Evolutionary conservation across 1,140 invertebrate species (phyloP).

Genomic region (Platorchestia sp.): DNA sequence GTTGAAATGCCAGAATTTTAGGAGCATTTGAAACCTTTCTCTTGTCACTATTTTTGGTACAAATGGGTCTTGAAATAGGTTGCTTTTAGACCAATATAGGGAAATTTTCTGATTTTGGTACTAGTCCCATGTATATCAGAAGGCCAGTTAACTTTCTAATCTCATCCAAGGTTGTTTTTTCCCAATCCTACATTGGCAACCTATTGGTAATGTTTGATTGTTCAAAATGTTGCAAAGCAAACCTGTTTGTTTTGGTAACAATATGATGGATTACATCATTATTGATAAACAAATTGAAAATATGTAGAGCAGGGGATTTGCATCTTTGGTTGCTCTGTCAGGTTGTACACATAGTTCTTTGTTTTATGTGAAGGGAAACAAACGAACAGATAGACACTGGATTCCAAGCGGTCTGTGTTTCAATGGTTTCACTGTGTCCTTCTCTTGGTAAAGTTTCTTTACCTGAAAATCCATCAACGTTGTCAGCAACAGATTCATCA

Average conservation of each 20-base stretch:
- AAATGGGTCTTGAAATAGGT: conserved; percentile 15
- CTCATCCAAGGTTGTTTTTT: conserved; percentile 34
- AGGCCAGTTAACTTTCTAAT: conserved; percentile 39
- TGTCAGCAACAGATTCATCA: not conserved
- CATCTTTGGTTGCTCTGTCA: not conserved
- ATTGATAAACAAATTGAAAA: conserved; percentile 53
- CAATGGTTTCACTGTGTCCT: not conserved
- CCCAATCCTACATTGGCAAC: conserved; percentile 51
- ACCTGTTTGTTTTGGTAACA: conserved; percentile 56
- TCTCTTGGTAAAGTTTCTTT: not conserved
- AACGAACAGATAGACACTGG: not conserved
- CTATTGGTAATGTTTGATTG: conserved; percentile 50
- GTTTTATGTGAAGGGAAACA: not conserved
- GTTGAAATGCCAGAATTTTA: conserved; percentile 56
- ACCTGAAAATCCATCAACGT: not conserved
- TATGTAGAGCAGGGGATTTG: conserved; percentile 51
- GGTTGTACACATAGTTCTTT: not conserved
- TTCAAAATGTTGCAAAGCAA: conserved; percentile 57
- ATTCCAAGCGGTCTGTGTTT: not conserved
- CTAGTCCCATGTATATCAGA: conserved; percentile 56
- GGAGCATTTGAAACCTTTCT: conserved; percentile 55
- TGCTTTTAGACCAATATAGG: conserved; percentile 57
- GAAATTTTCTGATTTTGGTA: conserved; percentile 48
- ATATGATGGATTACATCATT: conserved; percentile 57
- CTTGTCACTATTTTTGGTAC: conserved; percentile 51